Evolutionary conservation across 2,797 vertebrate genomes (phyloP).

Genomic region (Ctenopoma multispine): DNA sequence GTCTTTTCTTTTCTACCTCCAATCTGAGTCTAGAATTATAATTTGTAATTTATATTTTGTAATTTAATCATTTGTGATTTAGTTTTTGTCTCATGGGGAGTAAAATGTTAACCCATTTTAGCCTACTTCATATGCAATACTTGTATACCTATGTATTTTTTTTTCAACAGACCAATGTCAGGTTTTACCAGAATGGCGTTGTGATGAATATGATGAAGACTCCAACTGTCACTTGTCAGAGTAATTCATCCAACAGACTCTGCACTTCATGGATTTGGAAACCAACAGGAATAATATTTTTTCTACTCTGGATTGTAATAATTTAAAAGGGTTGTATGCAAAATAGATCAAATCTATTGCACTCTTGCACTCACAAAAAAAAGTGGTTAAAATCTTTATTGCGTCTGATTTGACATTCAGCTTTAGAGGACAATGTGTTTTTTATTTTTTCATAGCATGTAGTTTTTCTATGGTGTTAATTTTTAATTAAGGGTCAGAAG

Average conservation of each 20-base stretch:
- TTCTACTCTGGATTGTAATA: slow-evolving; percentile 38
- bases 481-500: not conserved
- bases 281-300: slow-evolving; percentile 28
- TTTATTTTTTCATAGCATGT: not conserved
- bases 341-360: not conserved
- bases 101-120: too few species aligned
- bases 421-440: not conserved
- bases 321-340: slow-evolving; percentile 14
- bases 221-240: slow-evolving; percentile 33
- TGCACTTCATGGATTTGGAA: slow-evolving; percentile 27
- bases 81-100: too few species aligned
- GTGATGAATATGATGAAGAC: slow-evolving; percentile 57
- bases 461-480: not conserved
- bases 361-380: too few species aligned
- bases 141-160: too few species aligned
- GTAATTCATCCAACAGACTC: not conserved
- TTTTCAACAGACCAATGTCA: not conserved
- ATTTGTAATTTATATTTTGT: too few species aligned
- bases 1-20: not conserved
- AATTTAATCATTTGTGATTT: too few species aligned
- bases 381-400: slow-evolving; percentile 1
- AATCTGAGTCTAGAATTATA: not conserved
- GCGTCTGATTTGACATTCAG: not conserved
- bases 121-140: too few species aligned
- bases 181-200: rapidly evolving